Percentiles rank a stretch among this genome's conserved stretches.
Conservation (phyloP, 92 coral and sea anemone genomes). For the Desmophyllum pertusum region DNA sequence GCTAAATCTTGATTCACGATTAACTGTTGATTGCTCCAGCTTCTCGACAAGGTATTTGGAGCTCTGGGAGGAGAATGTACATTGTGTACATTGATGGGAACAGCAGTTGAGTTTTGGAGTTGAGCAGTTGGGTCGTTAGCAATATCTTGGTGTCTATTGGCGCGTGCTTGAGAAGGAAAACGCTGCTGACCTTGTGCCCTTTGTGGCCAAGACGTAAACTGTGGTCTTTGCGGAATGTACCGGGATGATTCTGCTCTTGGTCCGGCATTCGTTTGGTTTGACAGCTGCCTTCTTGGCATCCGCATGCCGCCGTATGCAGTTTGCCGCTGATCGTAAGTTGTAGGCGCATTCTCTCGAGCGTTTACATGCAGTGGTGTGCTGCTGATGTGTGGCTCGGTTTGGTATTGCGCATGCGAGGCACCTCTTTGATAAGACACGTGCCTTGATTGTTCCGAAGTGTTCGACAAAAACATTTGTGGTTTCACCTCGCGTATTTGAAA, state of each 20-base stretch:
- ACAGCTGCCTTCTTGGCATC: neutral
- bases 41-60: neutral
- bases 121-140: neutral
- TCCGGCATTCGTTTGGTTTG: neutral
- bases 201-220: neutral
- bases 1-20: neutral
- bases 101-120: slow-evolving; percentile 1
- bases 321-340: neutral
- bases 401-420: neutral
- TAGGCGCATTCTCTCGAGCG: neutral
- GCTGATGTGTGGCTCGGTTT: neutral
- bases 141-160: neutral
- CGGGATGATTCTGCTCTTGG: neutral
- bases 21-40: neutral
- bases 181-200: slow-evolving; percentile 2
- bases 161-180: neutral
- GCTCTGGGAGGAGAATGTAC: neutral
- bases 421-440: neutral
- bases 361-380: neutral
- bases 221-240: neutral
- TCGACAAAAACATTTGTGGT: neutral
- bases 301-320: neutral
- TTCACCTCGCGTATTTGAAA: neutral
- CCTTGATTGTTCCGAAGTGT: neutral
- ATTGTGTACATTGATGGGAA: neutral